phyloP scores from a whole-genome alignment of 2,113 vertebrate genomes.

The Microtus oregoni region DNA sequence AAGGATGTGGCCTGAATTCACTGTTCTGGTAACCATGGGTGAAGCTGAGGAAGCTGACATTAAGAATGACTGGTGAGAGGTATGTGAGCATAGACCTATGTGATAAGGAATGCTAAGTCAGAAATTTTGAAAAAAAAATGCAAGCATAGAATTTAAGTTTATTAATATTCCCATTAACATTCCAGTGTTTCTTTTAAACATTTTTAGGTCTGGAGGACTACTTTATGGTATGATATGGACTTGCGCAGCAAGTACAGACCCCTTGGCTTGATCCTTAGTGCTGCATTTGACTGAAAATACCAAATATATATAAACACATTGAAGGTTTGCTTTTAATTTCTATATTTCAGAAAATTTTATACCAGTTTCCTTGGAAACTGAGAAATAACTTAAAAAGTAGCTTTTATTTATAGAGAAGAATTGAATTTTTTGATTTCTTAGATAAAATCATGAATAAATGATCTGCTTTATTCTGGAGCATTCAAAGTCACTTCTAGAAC shows the following conservation, averaged over 20 bases:
- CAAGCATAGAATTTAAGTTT: neutral
- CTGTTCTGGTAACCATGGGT: neutral
- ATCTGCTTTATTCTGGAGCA: conserved; percentile 7
- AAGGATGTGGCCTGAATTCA: neutral
- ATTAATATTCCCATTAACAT: conserved; percentile 7
- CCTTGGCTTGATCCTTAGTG: neutral
- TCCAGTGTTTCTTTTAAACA: conserved; percentile 4
- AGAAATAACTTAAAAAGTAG: conserved; percentile 55
- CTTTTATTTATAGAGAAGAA: conserved; percentile 45
- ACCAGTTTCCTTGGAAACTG: conserved; percentile 57
- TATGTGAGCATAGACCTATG: neutral
- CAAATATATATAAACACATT: conserved; percentile 36
- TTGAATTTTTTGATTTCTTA: conserved; percentile 55
- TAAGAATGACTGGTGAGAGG: neutral
- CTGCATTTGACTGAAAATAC: conserved; percentile 37
- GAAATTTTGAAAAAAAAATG: neutral
- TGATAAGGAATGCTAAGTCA: neutral
- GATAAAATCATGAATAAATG: conserved; percentile 28
- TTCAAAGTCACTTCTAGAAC: conserved; percentile 9
- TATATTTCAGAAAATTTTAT: conserved; percentile 57
- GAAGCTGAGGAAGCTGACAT: neutral
- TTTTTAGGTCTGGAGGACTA: neutral
- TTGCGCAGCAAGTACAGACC: neutral
- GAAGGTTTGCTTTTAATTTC: conserved; percentile 59
- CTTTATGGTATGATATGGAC: neutral